Conservation (phyloP, 2,113 vertebrate species). For the Cathartes aura region DNA sequence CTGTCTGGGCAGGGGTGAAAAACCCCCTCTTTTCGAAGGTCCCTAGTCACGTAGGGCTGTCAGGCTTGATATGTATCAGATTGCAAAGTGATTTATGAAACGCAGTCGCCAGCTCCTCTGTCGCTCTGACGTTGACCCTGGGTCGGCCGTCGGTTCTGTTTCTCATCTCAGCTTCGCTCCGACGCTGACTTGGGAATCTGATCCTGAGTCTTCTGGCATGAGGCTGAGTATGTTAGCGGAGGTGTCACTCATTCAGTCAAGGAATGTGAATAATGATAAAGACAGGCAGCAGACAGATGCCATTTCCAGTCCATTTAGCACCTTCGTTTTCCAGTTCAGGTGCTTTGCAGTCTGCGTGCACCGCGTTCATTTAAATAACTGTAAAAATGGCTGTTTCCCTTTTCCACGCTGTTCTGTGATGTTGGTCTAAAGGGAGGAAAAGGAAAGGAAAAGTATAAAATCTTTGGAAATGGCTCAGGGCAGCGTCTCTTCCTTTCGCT, state of each 20-base stretch:
- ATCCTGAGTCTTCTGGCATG: neutral
- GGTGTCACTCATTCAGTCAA: neutral
- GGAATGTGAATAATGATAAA: neutral
- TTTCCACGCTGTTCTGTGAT: accelerated
- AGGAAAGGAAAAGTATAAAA: neutral
- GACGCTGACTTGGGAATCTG: neutral
- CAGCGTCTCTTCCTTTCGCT: accelerated
- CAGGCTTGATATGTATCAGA: neutral
- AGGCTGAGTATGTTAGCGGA: neutral
- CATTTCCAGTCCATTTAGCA: neutral
- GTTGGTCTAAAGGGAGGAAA: neutral
- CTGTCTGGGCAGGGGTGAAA: neutral
- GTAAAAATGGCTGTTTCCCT: neutral
- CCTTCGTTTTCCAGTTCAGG: neutral
- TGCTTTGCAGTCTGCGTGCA: neutral
- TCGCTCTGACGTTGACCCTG: neutral
- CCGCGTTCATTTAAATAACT: accelerated
- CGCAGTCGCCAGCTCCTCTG: neutral
- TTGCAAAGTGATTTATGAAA: neutral
- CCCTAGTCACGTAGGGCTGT: neutral
- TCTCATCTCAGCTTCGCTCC: neutral
- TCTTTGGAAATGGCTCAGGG: neutral
- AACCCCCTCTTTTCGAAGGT: accelerated
- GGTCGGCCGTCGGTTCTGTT: neutral
- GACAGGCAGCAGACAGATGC: neutral